phyloP scores from a whole-genome alignment of 2,888 invertebrate genomes.

The Melinaea menophilus region DNA sequence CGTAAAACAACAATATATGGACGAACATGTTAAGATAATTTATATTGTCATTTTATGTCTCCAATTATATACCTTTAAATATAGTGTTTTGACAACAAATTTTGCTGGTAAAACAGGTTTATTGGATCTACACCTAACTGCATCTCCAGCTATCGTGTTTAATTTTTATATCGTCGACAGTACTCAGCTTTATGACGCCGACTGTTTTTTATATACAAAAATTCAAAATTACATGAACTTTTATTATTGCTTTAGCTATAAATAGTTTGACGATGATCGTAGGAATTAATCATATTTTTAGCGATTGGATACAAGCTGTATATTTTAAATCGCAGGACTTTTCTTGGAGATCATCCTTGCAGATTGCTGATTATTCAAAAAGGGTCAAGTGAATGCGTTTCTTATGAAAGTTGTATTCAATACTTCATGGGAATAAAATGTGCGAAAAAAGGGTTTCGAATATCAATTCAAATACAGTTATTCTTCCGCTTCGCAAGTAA shows the following conservation, averaged over 20 bases:
- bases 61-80: too few species aligned
- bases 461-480: constrained; percentile 37
- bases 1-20: too few species aligned
- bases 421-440: background rate
- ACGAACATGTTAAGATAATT: too few species aligned
- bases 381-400: too few species aligned
- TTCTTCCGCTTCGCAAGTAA: constrained; percentile 35
- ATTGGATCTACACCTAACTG: constrained; percentile 41
- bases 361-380: too few species aligned
- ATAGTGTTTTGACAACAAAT: background rate
- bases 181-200: constrained; percentile 37
- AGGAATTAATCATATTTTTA: too few species aligned
- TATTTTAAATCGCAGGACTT: too few species aligned
- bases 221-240: constrained; percentile 37
- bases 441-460: constrained; percentile 30
- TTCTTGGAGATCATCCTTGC: too few species aligned
- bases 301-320: too few species aligned
- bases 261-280: background rate
- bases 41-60: too few species aligned
- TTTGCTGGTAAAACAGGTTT: constrained; percentile 19
- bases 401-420: too few species aligned
- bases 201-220: constrained; percentile 42
- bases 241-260: background rate
- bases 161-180: constrained; percentile 56
- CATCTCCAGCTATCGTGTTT: constrained; percentile 54